phyloP scores from a whole-genome alignment of 2,113 vertebrate species.

The Chaetura pelagica region DNA sequence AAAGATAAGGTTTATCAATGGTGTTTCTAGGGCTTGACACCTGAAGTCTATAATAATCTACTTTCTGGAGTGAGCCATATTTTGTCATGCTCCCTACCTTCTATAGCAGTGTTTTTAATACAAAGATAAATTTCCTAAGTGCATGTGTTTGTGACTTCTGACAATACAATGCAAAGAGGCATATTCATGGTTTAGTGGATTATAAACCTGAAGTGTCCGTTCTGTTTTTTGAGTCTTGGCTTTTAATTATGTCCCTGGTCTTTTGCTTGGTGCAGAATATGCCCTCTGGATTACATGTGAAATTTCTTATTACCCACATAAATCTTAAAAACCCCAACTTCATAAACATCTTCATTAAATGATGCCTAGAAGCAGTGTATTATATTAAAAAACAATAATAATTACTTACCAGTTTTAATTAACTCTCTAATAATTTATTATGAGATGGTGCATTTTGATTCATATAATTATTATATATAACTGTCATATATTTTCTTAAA shows the following conservation, averaged over 20 bases:
- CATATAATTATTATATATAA: not conserved
- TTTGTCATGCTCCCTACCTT: not conserved
- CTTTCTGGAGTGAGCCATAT: not conserved
- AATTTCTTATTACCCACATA: not conserved
- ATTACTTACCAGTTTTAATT: slow-evolving; percentile 52
- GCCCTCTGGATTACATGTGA: not conserved
- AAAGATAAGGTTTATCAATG: not conserved
- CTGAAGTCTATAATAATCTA: not conserved
- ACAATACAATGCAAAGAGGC: not conserved
- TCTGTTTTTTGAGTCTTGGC: not conserved
- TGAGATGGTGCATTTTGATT: slow-evolving; percentile 22
- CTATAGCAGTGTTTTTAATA: not conserved
- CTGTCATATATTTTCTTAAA: slow-evolving; percentile 1
- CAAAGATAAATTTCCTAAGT: not conserved
- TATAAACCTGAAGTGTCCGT: not conserved
- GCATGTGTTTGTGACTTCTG: not conserved
- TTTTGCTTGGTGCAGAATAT: not conserved
- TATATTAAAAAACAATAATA: slow-evolving; percentile 46
- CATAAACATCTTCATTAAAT: slow-evolving; percentile 55
- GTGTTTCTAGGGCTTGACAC: not conserved
- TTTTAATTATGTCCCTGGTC: not conserved
- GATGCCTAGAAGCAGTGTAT: slow-evolving; percentile 42
- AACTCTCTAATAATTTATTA: slow-evolving; percentile 9
- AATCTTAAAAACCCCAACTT: not conserved
- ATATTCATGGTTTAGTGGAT: not conserved